Evolutionary conservation across 2,797 vertebrate species (phyloP).

Genomic region (Lates japonicus): DNA sequence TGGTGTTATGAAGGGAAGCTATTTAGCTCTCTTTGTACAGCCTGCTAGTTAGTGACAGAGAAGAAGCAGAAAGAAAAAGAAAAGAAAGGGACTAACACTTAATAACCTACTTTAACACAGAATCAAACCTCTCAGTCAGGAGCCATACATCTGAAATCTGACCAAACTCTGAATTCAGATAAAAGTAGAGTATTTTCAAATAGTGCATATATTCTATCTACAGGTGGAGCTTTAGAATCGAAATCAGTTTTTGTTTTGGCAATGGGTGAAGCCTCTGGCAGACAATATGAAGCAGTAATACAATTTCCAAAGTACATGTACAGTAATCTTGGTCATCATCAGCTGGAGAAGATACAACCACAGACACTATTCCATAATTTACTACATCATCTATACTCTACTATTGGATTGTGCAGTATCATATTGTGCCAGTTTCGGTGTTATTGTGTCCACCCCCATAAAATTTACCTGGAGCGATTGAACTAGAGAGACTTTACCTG

Average conservation of each 20-base stretch:
- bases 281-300: slow-evolving; percentile 7
- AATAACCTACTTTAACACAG: neutral
- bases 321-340: slow-evolving; percentile 16
- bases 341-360: slow-evolving; percentile 5
- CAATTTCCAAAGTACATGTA: slow-evolving; percentile 5
- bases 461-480: neutral
- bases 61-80: neutral
- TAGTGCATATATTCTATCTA: neutral
- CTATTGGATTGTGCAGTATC: neutral
- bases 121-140: neutral
- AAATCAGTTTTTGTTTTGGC: neutral
- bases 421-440: neutral
- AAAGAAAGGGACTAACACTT: neutral
- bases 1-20: neutral
- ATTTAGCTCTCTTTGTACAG: slow-evolving; percentile 1
- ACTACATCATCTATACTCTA: neutral
- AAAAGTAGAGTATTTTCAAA: neutral
- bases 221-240: neutral
- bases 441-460: neutral
- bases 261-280: neutral
- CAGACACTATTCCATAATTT: neutral
- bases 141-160: neutral
- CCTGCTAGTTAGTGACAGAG: neutral
- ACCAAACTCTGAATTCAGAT: neutral
- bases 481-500: neutral